Evolutionary conservation across 1,140 invertebrate species (phyloP), one percentile per base, ranked within the genome.

Genomic region (Carcinoscorpius rotundicauda): DNA sequence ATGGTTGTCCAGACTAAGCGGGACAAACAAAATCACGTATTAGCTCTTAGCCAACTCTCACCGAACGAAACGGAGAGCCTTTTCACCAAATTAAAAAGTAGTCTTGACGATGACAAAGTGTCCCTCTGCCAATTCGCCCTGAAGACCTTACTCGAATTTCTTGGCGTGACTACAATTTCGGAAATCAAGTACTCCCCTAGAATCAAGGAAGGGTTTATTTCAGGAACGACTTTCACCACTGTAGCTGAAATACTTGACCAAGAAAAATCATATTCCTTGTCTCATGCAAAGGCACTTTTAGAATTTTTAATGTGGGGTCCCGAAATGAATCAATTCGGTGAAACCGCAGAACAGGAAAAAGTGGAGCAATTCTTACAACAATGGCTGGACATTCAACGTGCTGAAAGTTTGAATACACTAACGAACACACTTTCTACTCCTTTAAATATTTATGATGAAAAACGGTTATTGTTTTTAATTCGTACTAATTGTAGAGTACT

Each of bases 291-390:
- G 75, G 84, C 86, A 0, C 81, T 91, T 0, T 74, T 92, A 51
- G 89, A 92, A 73, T 89, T 88, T 71, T 86, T 86, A 64, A 76
- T 93, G 3, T 93, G 89, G 88, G 89, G 88, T 5, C 88, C 88
- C 10, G n/a, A 62, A 11, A 64, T 60, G 29, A 61, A 57, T 52
- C 50, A 65, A 53, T 9, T 60, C 4, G 59, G 58, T 49, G n/a
- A 8, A 6, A 4, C 58, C 29, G 49, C 51, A 11, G 52, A 64
- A 49, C 58, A 58, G 5, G 55, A 66, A 48, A 63, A 66, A 52
- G 50, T 52, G 11, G 67, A 68, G n/a, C 53, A 49, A 11, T 29
- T 66, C 3, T 49, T 68, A 4, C 67, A 66, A 51, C 52, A 64
- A 51, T 68, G 67, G 67, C 9, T 68, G 8, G 67, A 68, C 52